phyloP scores from a whole-genome alignment of 2,888 invertebrate genomes.

The Pseudococcus viburni region DNA sequence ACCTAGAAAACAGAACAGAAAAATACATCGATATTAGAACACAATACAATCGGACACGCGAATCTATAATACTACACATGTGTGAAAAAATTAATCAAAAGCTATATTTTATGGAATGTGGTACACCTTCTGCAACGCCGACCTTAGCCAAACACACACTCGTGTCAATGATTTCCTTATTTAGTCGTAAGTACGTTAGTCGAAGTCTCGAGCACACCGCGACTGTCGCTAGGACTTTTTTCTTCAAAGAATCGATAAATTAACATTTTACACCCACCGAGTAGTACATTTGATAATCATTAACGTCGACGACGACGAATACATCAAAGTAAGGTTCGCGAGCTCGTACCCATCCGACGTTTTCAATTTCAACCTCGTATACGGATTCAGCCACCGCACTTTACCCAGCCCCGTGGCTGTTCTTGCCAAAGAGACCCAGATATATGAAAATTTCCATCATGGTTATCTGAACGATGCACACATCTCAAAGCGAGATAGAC shows the following conservation, averaged over 20 bases:
- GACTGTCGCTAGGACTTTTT: background rate
- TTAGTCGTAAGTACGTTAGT: background rate
- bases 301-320: constrained; percentile 1
- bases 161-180: constrained; percentile 44
- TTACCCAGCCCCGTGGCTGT: background rate
- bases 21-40: background rate
- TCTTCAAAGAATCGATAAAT: constrained; percentile 11
- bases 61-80: background rate
- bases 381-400: background rate
- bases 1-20: constrained; percentile 40
- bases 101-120: background rate
- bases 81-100: constrained; percentile 23
- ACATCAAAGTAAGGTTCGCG: background rate
- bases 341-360: background rate
- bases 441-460: background rate
- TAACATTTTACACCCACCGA: constrained; percentile 15
- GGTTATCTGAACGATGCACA: background rate
- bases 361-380: background rate
- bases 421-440: background rate
- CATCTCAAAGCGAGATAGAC: background rate
- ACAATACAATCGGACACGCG: background rate
- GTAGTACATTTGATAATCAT: constrained; percentile 8
- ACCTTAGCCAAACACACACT: background rate
- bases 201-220: background rate
- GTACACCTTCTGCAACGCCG: background rate